Evolutionary conservation across 2,113 vertebrate species (phyloP).

Genomic region (Sterna hirundo): DNA sequence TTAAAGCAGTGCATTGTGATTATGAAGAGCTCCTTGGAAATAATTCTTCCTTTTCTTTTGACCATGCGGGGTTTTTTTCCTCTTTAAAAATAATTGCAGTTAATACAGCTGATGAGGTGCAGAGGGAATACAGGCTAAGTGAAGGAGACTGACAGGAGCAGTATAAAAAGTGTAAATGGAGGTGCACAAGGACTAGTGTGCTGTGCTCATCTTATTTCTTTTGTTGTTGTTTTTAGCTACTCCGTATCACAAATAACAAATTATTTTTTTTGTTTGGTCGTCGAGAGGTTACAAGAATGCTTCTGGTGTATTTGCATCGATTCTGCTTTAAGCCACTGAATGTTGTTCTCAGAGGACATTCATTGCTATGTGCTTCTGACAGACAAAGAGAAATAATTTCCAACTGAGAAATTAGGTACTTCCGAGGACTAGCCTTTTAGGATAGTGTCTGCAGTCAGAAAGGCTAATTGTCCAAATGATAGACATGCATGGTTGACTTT

Average conservation of each 20-base stretch:
- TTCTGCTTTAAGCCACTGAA: slow-evolving; percentile 4
- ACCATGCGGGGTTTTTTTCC: not conserved
- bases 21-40: not conserved
- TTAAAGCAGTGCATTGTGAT: not conserved
- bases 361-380: slow-evolving; percentile 18
- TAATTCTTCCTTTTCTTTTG: not conserved
- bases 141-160: not conserved
- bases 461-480: slow-evolving; percentile 58
- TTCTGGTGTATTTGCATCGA: not conserved
- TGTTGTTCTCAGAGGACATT: not conserved
- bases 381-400: slow-evolving; percentile 53
- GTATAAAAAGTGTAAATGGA: not conserved
- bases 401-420: slow-evolving; percentile 50
- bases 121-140: not conserved
- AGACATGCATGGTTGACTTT: slow-evolving; percentile 55
- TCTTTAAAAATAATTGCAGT: not conserved
- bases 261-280: not conserved
- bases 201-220: not conserved
- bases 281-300: not conserved
- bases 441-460: slow-evolving; percentile 34
- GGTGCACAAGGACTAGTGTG: not conserved
- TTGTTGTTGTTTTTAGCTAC: not conserved
- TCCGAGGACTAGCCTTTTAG: slow-evolving; percentile 33
- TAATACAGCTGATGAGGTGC: not conserved
- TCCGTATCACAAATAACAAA: not conserved